Base-by-base conservation (phyloP, 2,797 vertebrate species). In the Meda fulgida region DNA sequence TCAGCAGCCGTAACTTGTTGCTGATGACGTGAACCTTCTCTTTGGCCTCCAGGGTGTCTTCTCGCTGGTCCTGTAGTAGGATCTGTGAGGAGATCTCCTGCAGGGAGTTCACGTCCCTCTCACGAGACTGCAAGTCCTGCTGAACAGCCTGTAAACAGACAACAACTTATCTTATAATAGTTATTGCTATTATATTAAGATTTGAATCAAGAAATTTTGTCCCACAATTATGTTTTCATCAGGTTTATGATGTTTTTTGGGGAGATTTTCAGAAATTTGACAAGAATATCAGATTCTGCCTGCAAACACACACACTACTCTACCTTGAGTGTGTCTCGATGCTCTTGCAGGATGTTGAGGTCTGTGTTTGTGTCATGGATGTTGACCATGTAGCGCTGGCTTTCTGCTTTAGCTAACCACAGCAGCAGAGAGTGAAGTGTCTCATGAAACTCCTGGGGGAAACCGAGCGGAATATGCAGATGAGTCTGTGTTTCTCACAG, bases 1-100 rank as follows among this genome's bases (percentile, higher is more conserved):
- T 93, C 82, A 99, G 92, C 67, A 97, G 94, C 5, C 92, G 93
- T 79, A 98, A 91, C 58, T 97, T 97, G 80, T 95, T 97, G 90
- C 90, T 88, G 82, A 98, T 96, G 63, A 97, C 96, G 3, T 96
- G 96, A 16, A 98, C 95, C 87, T 97, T 97, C 93, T 99, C 97
- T 48, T 96, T 95, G 60, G 96, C 96, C 92, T 98, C 97, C 14
- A 93, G 40, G 5, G 96, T 96, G 78, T 96, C 95, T n/a, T 94
- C 95, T 0, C 89, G 92, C 0, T 91, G 88, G 34, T 94, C 93
- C 90, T 96, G 94, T 40, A 94, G 87, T 9, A 98, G 95, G 69
- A 98, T 94, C 89, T 93, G 93, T 66, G 93, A 90, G 31, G 95
- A 94, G 87, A 98, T 94, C 21, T 96, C 96, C 88, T 96, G 96